Evolutionary conservation across 1,140 invertebrate genomes (phyloP).

Genomic region (Magallana angulata): DNA sequence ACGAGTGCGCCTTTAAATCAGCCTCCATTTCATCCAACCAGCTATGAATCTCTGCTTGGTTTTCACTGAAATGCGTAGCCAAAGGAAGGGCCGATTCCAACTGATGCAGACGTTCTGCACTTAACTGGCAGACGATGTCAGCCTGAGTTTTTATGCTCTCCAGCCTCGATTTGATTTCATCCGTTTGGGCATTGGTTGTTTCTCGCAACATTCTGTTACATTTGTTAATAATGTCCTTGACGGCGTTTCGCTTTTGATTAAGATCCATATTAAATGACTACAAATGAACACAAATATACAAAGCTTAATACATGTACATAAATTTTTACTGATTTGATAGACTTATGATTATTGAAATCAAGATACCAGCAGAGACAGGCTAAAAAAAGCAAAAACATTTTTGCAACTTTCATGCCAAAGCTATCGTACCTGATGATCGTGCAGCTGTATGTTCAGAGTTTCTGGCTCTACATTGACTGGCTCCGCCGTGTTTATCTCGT

Average conservation of each 20-base stretch:
- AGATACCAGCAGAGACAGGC: too few species aligned
- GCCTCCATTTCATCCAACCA: slow-evolving; percentile 94
- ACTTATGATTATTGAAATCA: too few species aligned
- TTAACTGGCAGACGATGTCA: slow-evolving; percentile 94
- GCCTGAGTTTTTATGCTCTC: slow-evolving; percentile 83
- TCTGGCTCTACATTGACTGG: slow-evolving; percentile 94
- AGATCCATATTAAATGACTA: slow-evolving; percentile 95
- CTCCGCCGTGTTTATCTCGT: slow-evolving; percentile 92
- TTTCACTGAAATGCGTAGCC: slow-evolving; percentile 91
- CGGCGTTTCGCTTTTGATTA: slow-evolving; percentile 92
- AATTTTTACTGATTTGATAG: neutral
- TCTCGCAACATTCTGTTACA: slow-evolving; percentile 96
- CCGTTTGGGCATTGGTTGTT: slow-evolving; percentile 91
- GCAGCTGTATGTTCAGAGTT: slow-evolving; percentile 92
- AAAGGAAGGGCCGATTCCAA: slow-evolving; percentile 96
- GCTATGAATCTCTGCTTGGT: slow-evolving; percentile 91
- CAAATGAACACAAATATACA: slow-evolving; percentile 40
- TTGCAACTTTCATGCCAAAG: neutral
- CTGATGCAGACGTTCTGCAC: slow-evolving; percentile 91
- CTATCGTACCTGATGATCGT: slow-evolving; percentile 88
- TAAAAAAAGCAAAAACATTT: neutral
- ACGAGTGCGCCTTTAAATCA: slow-evolving; percentile 94
- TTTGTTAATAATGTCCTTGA: slow-evolving; percentile 93
- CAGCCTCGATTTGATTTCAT: slow-evolving; percentile 92
- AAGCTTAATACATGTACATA: too few species aligned